Conservation (phyloP, 92 coral and sea anemone species). For the Nematostella vectensis region DNA sequence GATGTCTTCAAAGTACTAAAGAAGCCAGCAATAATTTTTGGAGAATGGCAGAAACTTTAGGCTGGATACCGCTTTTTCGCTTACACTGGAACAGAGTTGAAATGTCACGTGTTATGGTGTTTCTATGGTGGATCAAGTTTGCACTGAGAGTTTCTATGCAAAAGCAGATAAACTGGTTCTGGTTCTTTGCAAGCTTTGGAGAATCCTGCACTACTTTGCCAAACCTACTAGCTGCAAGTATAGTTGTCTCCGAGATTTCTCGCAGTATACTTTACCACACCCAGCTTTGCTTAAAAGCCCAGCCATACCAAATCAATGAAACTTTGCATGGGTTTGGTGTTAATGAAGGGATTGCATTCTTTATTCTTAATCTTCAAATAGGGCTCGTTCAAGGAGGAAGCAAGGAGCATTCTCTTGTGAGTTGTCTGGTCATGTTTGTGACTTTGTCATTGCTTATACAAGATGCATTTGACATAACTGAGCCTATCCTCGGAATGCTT, state of each 20-base stretch:
- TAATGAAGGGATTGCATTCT: constrained; percentile 70
- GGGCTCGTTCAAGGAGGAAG: constrained; percentile 45
- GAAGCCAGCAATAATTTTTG: constrained; percentile 31
- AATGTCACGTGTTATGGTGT: constrained; percentile 46
- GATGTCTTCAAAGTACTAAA: constrained; percentile 32
- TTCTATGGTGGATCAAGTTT: constrained; percentile 71
- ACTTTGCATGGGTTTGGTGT: constrained; percentile 37
- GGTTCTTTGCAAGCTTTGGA: constrained; percentile 49
- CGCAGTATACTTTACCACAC: constrained; percentile 31
- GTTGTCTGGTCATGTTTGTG: constrained; percentile 70
- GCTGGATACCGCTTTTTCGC: constrained; percentile 60
- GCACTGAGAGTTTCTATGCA: constrained; percentile 20
- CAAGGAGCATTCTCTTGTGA: constrained; percentile 52
- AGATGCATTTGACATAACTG: constrained; percentile 66
- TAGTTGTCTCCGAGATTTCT: constrained; percentile 55
- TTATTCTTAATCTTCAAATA: constrained; percentile 57
- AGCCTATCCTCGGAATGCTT: constrained; percentile 66
- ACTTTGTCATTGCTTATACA: constrained; percentile 71
- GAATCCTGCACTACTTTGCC: constrained; percentile 53
- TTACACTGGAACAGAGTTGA: constrained; percentile 62
- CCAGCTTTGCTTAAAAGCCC: constrained; percentile 26
- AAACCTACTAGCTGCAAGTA: constrained; percentile 68
- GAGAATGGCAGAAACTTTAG: constrained; percentile 51
- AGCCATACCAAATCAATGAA: constrained; percentile 34
- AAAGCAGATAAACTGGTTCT: constrained; percentile 26